Percentiles rank a stretch among this genome's conserved stretches.
These are phyloP conservation scores for human (Homo sapiens) DNA, from an alignment of 2,113 vertebrate species.

Conservation along the genomic window GRCh38 chr9:34442001-34442500, in stretches of 20 bases:
- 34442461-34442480: not conserved
- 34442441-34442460: not conserved
- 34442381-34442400: not conserved
- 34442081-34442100: not conserved
- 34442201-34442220: conserved; percentile 37
- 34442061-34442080: not conserved
- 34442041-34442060: conserved; percentile 1
- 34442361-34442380: not conserved
- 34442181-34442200: not conserved
- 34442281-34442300: not conserved
- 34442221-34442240: not conserved
- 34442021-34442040: conserved; percentile 9
- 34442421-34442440: not conserved
- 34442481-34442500: not conserved
- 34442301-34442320: not conserved
- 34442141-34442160: not conserved
- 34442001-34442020: too few species aligned
- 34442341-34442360: conserved; percentile 16
- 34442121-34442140: not conserved
- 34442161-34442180: conserved; percentile 26
- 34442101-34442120: not conserved
- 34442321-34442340: not conserved
- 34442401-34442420: not conserved
- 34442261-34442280: not conserved
- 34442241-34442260: not conserved